Base-by-base conservation (phyloP, 1,140 invertebrate genomes). In the Dufourea novaeangliae region DNA sequence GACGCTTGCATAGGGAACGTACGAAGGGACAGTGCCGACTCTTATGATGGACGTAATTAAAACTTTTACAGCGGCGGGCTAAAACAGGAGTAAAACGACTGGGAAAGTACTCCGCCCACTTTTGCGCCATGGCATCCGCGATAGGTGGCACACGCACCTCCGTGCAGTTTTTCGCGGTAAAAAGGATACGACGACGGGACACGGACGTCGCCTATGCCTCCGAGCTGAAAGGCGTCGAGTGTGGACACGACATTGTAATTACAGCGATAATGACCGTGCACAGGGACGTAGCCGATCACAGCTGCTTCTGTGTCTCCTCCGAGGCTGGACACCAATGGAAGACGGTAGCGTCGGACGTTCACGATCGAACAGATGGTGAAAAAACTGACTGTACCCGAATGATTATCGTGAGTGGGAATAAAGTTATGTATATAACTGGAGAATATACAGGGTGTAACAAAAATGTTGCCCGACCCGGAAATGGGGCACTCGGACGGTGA, bases 1-100 rank as follows among this genome's bases (percentile, higher is more conserved):
- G 75, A 84, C 59, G 76, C 62, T 46, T 71, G 74, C 67, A 76
- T 56, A n/a, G 76, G 67, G 78, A 62, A 80, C 84, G 78, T 80
- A 86, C 84, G 84, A 68, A 84, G 72, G 84, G 64, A 84, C 82
- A 68, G 75, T 81, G 84, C 79, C 80, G 72, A 77, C 84, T 86
- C 81, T 86, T 86, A 84, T 81, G 84, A 86, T 86, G 72, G 73
- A 83, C 74, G 85, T 84, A 86, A 86, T 86, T 86, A 86, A 86
- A 86, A 86, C 85, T 86, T 86, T 86, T 84, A 81, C 80, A 86
- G 71, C 66, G 75, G 57, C 62, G 73, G 68, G 70, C 72, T 73
- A 78, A 81, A 84, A 77, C 81, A 76, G 70, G 76, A 86, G 83
- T 86, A 86, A 86, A 86, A 86, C 77, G 78, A 83, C 5, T n/a